Percentiles rank a stretch among this genome's conserved stretches.
phyloP scores from a whole-genome alignment of 2,888 invertebrate species.

The Cerastis leucographa region DNA sequence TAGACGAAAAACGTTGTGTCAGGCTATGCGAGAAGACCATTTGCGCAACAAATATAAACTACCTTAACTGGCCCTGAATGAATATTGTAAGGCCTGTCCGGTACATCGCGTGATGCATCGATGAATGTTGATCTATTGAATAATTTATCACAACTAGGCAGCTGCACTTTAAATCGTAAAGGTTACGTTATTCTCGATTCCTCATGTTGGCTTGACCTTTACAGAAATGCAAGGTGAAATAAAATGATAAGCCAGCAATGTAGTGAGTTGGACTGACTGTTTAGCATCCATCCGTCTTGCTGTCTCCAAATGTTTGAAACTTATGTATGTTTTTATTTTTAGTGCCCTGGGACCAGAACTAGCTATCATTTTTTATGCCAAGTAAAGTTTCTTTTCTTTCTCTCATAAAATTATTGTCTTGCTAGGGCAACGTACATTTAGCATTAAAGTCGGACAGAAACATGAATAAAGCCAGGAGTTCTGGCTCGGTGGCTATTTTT shows the following conservation, averaged over 20 bases:
- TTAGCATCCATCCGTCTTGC: background rate
- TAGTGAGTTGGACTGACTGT: background rate
- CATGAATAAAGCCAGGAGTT: constrained; percentile 1
- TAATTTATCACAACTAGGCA: constrained; percentile 6
- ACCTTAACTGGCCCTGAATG: constrained; percentile 6
- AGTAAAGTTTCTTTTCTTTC: background rate
- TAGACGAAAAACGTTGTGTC: background rate
- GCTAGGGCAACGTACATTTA: background rate
- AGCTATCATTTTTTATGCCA: background rate
- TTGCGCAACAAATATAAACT: background rate
- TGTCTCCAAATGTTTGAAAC: background rate
- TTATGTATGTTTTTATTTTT: background rate
- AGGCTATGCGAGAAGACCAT: background rate
- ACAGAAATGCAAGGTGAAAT: background rate
- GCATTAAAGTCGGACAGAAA: background rate
- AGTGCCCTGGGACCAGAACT: background rate
- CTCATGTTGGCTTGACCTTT: constrained; percentile 8
- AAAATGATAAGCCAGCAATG: background rate
- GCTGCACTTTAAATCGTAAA: constrained; percentile 20
- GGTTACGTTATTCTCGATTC: constrained; percentile 1
- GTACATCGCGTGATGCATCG: constrained; percentile 17
- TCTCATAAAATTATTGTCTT: background rate
- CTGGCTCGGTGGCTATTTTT: background rate
- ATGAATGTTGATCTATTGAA: constrained; percentile 23
- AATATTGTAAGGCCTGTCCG: background rate